A percentile compares a stretch with the other conserved stretches of the same genome.
phyloP scores from a whole-genome alignment of 2,888 invertebrate species.

The Diplolepis rosae region DNA sequence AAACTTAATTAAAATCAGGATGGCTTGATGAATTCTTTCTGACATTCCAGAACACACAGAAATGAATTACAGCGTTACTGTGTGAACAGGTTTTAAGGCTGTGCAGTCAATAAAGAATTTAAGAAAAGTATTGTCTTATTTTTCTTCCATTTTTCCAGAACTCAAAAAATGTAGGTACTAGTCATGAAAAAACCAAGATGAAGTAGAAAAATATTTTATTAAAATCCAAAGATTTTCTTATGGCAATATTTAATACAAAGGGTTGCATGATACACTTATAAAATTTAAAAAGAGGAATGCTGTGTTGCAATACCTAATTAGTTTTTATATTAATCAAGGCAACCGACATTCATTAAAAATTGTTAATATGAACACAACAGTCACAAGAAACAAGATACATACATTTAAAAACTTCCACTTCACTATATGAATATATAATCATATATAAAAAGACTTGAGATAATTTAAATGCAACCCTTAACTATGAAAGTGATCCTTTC shows the following conservation, averaged over 20 bases:
- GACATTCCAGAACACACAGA: constrained; percentile 46
- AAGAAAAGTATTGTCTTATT: constrained; percentile 44
- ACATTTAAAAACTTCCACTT: background rate
- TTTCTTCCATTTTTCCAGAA: no score
- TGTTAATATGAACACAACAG: constrained; percentile 4
- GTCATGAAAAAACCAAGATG: constrained; percentile 18
- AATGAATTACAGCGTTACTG: constrained; percentile 54
- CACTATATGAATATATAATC: constrained; percentile 13
- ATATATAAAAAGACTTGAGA: constrained; percentile 35
- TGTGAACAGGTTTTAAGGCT: constrained; percentile 69
- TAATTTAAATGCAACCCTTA: constrained; percentile 38
- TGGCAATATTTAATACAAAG: constrained; percentile 1
- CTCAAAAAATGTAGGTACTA: no score
- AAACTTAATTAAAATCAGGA: no score
- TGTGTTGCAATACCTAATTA: constrained; percentile 16
- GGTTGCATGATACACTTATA: background rate
- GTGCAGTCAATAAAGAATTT: constrained; percentile 71
- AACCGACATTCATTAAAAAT: background rate
- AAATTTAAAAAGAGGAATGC: background rate
- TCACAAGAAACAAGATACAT: constrained; percentile 10
- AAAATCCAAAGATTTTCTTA: constrained; percentile 23
- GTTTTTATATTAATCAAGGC: background rate
- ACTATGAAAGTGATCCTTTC: constrained; percentile 35
- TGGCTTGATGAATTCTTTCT: constrained; percentile 49
- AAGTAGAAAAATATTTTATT: constrained; percentile 50